phyloP scores from a whole-genome alignment of 2,113 vertebrate species.

The Phalacrocorax pelagicus region DNA sequence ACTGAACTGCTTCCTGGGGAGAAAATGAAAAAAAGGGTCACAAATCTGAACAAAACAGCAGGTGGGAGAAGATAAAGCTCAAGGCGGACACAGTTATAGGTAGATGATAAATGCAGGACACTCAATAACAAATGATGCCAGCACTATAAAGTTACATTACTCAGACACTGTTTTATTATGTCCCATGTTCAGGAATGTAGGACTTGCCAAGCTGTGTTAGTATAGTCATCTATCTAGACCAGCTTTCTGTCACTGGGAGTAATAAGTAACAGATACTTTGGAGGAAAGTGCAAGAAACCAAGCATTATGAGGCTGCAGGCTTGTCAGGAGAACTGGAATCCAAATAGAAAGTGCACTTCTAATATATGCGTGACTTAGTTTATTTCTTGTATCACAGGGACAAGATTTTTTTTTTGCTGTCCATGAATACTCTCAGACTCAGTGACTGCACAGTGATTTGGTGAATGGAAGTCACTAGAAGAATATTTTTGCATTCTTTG shows the following conservation, averaged over 20 bases:
- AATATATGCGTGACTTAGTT: not conserved
- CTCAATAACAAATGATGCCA: not conserved
- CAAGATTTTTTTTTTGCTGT: not conserved
- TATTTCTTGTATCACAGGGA: not conserved
- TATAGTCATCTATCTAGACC: not conserved
- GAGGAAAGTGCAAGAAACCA: not conserved
- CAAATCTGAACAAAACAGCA: not conserved
- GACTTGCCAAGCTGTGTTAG: slow-evolving; percentile 9
- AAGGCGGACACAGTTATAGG: not conserved
- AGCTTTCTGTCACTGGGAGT: not conserved
- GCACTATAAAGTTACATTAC: not conserved
- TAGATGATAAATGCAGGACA: not conserved
- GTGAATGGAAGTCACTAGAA: not conserved
- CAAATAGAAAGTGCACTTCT: not conserved
- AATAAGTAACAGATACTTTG: not conserved
- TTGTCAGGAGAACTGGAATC: not conserved
- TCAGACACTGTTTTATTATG: not conserved
- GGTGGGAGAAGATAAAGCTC: not conserved
- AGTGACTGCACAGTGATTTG: not conserved
- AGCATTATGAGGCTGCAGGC: not conserved
- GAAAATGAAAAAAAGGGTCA: not conserved
- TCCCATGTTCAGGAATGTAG: not conserved
- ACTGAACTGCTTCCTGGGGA: not conserved
- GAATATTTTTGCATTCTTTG: not conserved
- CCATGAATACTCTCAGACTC: not conserved